Conservation (phyloP, 2,888 invertebrate genomes). For the Ethmia dodecea region DNA sequence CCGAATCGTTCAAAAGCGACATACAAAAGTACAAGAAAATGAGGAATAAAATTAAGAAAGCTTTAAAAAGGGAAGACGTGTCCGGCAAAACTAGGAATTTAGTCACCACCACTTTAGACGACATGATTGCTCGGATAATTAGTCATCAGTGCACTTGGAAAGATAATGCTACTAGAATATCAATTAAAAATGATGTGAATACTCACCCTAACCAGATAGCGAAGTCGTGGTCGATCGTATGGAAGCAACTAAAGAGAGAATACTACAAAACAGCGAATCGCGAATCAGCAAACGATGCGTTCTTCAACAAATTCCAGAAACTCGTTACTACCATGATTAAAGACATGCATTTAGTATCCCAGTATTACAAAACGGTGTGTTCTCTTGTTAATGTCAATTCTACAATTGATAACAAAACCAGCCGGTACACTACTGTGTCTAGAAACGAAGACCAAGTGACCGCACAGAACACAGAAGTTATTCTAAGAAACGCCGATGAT, state of each 20-base stretch:
- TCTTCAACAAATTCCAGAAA: conserved; percentile 27
- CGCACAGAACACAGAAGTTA: too few relatives aligned
- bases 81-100: conserved; percentile 34
- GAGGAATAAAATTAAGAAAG: conserved; percentile 33
- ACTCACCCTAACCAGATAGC: neutral
- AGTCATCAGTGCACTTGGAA: conserved; percentile 38
- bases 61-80: conserved; percentile 37
- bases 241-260: conserved; percentile 29
- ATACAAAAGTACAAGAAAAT: conserved; percentile 36
- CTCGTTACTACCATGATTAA: conserved; percentile 30
- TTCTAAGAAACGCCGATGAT: neutral
- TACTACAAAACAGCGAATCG: too few relatives aligned
- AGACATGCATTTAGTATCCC: conserved; percentile 25
- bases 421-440: too few relatives aligned
- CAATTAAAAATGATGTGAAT: neutral
- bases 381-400: too few relatives aligned
- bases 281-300: conserved; percentile 19
- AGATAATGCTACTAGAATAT: conserved; percentile 1
- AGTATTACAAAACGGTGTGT: conserved; percentile 30
- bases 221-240: conserved; percentile 22
- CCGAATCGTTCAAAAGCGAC: neutral
- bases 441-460: too few relatives aligned
- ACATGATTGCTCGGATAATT: conserved; percentile 37
- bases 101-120: conserved; percentile 41
- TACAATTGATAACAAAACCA: too few relatives aligned